Evolutionary conservation across 2,113 vertebrate species (phyloP).

Genomic region (Notothenia coriiceps): DNA sequence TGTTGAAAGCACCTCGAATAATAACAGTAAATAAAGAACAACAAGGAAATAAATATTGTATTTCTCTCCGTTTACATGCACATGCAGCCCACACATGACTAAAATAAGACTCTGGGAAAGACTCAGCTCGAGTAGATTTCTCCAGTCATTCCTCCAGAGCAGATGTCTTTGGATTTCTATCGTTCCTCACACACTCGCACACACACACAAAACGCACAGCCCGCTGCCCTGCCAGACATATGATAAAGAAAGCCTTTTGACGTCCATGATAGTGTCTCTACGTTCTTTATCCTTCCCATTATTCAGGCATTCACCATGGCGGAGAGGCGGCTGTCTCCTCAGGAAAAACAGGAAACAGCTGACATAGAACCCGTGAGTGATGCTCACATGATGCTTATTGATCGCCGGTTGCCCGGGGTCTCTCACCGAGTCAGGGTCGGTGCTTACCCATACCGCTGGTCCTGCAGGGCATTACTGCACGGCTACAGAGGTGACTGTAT

Average conservation of each 20-base stretch:
- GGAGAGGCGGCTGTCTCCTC: conserved; percentile 52
- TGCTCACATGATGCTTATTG: conserved; percentile 79
- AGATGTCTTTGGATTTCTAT: conserved; percentile 63
- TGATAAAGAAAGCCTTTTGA: conserved; percentile 38
- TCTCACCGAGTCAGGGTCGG: conserved; percentile 50
- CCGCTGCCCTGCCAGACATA: conserved; percentile 24
- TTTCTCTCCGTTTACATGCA: conserved; percentile 18
- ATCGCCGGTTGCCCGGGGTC: conserved; percentile 66
- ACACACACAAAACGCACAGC: conserved; percentile 26
- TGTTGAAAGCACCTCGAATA: conserved; percentile 10
- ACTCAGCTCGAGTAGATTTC: conserved; percentile 50
- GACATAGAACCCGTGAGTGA: conserved; percentile 72
- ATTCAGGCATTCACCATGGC: conserved; percentile 42
- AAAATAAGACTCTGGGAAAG: conserved; percentile 49
- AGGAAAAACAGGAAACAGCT: conserved; percentile 78
- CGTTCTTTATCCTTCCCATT: conserved; percentile 36
- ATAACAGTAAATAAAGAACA: conserved; percentile 23
- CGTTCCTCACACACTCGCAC: conserved; percentile 35
- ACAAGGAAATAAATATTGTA: conserved; percentile 28
- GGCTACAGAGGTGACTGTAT: conserved; percentile 53
- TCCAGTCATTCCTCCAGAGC: conserved; percentile 55
- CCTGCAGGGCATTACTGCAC: conserved; percentile 61
- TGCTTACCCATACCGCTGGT: conserved; percentile 54
- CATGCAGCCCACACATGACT: conserved; percentile 39
- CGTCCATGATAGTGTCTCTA: conserved; percentile 36